These are phyloP conservation scores for Lepeophtheirus salmonis DNA, from an alignment of 1,140 invertebrate species.

Conservation along the genomic window DNA sequence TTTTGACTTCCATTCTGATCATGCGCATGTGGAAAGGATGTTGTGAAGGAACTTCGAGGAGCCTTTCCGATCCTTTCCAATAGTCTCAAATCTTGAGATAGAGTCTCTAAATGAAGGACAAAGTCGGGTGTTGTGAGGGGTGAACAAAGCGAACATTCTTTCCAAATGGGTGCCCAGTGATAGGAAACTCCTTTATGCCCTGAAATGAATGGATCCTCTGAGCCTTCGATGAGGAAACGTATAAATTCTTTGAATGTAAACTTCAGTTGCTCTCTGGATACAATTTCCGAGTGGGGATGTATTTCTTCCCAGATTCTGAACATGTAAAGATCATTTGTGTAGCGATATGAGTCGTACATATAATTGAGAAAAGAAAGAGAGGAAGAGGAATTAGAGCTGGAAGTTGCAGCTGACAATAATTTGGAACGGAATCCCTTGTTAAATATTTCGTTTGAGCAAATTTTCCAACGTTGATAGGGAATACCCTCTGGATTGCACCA, in stretches of 20 bases:
- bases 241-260: constrained; percentile 2
- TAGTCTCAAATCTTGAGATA: background rate
- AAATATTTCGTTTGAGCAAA: background rate
- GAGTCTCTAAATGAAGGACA: background rate
- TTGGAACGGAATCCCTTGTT: background rate
- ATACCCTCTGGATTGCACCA: background rate
- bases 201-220: background rate
- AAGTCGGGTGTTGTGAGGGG: background rate
- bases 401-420: background rate
- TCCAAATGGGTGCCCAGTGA: constrained; percentile 2
- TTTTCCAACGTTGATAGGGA: background rate
- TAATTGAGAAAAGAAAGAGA: background rate
- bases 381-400: background rate
- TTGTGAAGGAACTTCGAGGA: background rate
- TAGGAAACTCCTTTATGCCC: constrained; percentile 1
- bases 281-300: background rate
- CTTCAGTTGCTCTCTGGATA: background rate
- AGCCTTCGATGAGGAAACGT: background rate
- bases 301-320: background rate
- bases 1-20: background rate
- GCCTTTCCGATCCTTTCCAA: background rate
- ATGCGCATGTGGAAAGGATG: constrained; percentile 1
- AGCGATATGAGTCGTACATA: background rate
- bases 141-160: constrained; percentile 9
- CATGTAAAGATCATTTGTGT: constrained; percentile 3